Base-by-base conservation (phyloP, 1,140 invertebrate genomes). In the Hesperophylax magnus region DNA sequence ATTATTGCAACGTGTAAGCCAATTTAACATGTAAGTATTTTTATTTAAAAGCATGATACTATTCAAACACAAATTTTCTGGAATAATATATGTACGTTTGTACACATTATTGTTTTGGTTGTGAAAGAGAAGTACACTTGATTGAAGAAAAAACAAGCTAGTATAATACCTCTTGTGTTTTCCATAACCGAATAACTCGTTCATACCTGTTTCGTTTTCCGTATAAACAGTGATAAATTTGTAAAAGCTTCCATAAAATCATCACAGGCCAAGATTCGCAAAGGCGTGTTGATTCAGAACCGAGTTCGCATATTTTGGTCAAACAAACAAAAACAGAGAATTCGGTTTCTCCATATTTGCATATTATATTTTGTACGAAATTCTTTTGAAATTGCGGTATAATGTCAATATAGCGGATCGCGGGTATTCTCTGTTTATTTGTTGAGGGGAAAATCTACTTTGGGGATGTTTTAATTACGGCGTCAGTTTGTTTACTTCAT, bases 401-500 rank as follows among this genome's bases (percentile, higher is more conserved):
- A 63, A 60, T 34, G 52, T 53, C 77, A 79, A 79, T 79, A 69
- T 4, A 58, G 17, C 9, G 34, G 34, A 39, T 39, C 34, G 34
- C 34, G 34, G 27, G 65, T 47, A 52, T 65, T 71, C 56, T 71
- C 65, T 77, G 47, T 77, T 79, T 79, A 56, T 69, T 78, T 75
- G 71, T 75, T 58, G 14, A 18, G 3, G 31, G 20, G 60, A 53
- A 39, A 39, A 67, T 78, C 34, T 65, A 71, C 24, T 79, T 79
- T 53, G 27, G 77, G 77, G 20, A 52, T n/a, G 9, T 77, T 81
- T 81, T 81, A 77, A 77, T 81, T 81, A 81, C 80, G 18, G 27
- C 5, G 52, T 53, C 54, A 39, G 47, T n/a, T 31, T 81, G 80
- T 81, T 81, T 81, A 77, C 79, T 81, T 81, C 79, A 81, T 81